Conservation (phyloP, 2,888 invertebrate species). For the Drosophila longiperda region DNA sequence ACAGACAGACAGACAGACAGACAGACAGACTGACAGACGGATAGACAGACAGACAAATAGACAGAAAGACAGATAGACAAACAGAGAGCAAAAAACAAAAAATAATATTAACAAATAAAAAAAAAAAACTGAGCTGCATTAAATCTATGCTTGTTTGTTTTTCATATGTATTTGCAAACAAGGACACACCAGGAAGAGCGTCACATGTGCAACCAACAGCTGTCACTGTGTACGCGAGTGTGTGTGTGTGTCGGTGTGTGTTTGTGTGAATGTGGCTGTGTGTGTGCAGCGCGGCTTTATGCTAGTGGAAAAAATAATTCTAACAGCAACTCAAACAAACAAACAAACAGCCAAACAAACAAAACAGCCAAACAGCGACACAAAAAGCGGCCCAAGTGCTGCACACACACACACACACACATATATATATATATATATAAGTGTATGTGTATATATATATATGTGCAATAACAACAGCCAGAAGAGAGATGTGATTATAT, state of each 20-base stretch:
- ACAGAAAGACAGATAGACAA: background rate
- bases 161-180: constrained; percentile 79
- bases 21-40: background rate
- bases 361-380: constrained; percentile 74
- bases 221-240: constrained; percentile 23
- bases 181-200: constrained; percentile 54
- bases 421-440: background rate
- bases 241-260: constrained; percentile 9
- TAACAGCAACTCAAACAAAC: constrained; percentile 81
- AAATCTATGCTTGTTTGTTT: constrained; percentile 78
- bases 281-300: constrained; percentile 70
- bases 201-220: constrained; percentile 55
- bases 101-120: constrained; percentile 3
- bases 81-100: constrained; percentile 1
- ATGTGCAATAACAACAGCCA: constrained; percentile 1
- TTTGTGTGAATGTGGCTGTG: constrained; percentile 39
- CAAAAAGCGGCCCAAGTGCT: constrained; percentile 72
- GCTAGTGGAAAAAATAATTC: constrained; percentile 79
- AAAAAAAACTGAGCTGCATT: constrained; percentile 61
- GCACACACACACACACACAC: background rate
- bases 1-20: background rate
- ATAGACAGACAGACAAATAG: background rate
- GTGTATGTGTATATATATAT: background rate
- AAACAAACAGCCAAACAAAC: constrained; percentile 74
- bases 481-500: background rate